Percentiles rank a stretch among this genome's conserved stretches.
phyloP scores from a whole-genome alignment of 2,888 invertebrate species.

The Gordius sp. region DNA sequence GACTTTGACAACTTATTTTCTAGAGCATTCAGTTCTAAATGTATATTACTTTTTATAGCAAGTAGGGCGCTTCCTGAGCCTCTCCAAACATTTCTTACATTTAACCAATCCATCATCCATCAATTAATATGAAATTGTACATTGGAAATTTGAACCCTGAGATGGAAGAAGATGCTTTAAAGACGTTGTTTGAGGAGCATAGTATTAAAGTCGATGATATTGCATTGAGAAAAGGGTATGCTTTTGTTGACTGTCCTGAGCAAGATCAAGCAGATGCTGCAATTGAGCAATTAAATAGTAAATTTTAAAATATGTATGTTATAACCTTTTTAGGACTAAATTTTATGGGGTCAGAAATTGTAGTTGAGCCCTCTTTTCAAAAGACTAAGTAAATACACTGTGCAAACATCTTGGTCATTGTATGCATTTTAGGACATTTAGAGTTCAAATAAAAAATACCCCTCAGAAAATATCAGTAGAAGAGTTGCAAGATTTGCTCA shows the following conservation, averaged over 20 bases:
- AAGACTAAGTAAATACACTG: slow-evolving; percentile 9
- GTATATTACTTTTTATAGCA: too few species aligned
- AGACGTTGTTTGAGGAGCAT: neutral
- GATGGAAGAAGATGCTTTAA: neutral
- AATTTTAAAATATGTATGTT: neutral
- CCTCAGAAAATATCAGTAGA: slow-evolving; percentile 12
- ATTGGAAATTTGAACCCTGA: slow-evolving; percentile 7
- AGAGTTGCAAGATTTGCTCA: slow-evolving; percentile 4
- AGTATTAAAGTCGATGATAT: slow-evolving; percentile 1
- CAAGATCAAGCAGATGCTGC: slow-evolving; percentile 13
- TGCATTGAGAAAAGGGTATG: slow-evolving; percentile 14
- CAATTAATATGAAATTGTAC: slow-evolving; percentile 4
- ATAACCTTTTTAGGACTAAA: neutral
- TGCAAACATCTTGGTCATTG: too few species aligned
- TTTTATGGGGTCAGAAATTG: slow-evolving; percentile 8
- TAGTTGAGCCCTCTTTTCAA: slow-evolving; percentile 6
- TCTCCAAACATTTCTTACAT: too few species aligned
- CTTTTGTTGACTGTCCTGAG: slow-evolving; percentile 4
- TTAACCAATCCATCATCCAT: too few species aligned
- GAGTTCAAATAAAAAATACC: slow-evolving; percentile 13
- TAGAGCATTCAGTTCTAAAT: too few species aligned
- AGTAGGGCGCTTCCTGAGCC: too few species aligned
- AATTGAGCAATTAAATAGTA: slow-evolving; percentile 2
- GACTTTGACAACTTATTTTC: too few species aligned
- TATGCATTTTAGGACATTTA: slow-evolving; percentile 12